Base-by-base conservation (phyloP, 2,113 vertebrate species). In the Paraplagusia blochii region DNA sequence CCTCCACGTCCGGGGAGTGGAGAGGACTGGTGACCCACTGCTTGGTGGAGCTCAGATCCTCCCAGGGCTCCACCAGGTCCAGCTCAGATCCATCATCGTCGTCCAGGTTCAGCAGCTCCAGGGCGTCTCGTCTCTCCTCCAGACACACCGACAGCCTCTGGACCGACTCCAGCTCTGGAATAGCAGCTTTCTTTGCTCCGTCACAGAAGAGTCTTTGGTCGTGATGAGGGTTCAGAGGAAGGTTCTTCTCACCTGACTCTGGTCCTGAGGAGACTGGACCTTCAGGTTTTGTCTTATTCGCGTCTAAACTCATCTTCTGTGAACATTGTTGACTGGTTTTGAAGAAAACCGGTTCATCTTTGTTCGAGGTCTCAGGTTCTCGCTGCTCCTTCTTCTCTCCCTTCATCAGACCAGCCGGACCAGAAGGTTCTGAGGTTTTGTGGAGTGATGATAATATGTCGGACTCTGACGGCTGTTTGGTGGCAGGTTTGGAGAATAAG, bases 11-110 rank as follows among this genome's bases (percentile, higher is more conserved):
- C 0, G 94, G 94, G 1, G 94, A 95, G 77, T 98, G 96, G 9
- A 98, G 92, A 1, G 96, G 96, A 58, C 96, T 98, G 1, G 96
- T 98, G 15, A 98, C 95, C 96, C 96, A 98, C 63, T 95, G 93
- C 62, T 94, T 94, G 58, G 58, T 69, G 48, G 83, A 79, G 70
- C 79, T 78, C 5, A 89, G 45, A 51, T 98, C 95, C 50, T 98
- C 96, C 94, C 95, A 97, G 1, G 95, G 91, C 63, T 98, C 96
- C 58, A 94, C 93, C 77, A 93, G 84, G 74, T 98, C 95, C 68
- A 96, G 88, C 60, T 92, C 86, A 70, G 79, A 89, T 39, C 84
- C 5, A 79, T 95, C 93, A 0, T 95, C 93, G 0, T 93, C 91
- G 0, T 94, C 92, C n/a, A 89, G 88, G 47, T 92, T 84, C 16